phyloP scores from a whole-genome alignment of 1,140 invertebrate species.

The Rhyzopertha dominica region DNA sequence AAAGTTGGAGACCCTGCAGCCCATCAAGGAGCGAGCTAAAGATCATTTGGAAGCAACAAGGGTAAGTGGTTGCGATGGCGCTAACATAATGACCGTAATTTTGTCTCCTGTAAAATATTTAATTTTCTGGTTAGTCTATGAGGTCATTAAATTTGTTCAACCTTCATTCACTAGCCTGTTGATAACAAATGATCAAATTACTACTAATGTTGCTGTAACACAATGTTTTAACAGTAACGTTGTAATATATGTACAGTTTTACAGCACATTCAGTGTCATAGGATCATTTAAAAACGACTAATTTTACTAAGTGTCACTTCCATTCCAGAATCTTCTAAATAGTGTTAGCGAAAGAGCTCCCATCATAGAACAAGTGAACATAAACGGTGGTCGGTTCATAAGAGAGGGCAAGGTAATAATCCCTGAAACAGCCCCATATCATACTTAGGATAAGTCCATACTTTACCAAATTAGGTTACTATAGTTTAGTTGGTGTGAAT shows the following conservation, averaged over 20 bases:
- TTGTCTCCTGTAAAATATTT: not conserved
- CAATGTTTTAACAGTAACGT: too few species aligned
- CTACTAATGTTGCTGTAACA: not conserved
- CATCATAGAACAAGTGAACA: conserved; percentile 92
- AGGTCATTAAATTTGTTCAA: conserved; percentile 7
- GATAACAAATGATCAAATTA: not conserved
- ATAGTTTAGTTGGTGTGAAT: conserved; percentile 22
- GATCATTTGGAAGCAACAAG: conserved; percentile 72
- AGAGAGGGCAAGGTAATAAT: conserved; percentile 92
- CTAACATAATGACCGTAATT: too few species aligned
- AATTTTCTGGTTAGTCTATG: conserved; percentile 5
- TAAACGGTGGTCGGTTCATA: conserved; percentile 91
- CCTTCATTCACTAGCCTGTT: conserved; percentile 1
- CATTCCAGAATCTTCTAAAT: conserved; percentile 80
- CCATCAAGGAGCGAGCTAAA: conserved; percentile 65
- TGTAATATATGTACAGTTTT: too few species aligned
- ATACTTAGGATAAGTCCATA: conserved; percentile 5
- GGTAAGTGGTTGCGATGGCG: too few species aligned
- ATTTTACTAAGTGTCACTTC: conserved; percentile 25
- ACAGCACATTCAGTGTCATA: too few species aligned
- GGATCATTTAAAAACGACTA: too few species aligned
- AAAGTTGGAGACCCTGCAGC: conserved; percentile 65
- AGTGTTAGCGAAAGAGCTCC: conserved; percentile 83
- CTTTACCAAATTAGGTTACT: conserved; percentile 10
- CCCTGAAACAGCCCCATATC: conserved; percentile 1